Evolutionary conservation across 2,113 vertebrate genomes (phyloP).

Genomic region (Leptodactylus fuscus): DNA sequence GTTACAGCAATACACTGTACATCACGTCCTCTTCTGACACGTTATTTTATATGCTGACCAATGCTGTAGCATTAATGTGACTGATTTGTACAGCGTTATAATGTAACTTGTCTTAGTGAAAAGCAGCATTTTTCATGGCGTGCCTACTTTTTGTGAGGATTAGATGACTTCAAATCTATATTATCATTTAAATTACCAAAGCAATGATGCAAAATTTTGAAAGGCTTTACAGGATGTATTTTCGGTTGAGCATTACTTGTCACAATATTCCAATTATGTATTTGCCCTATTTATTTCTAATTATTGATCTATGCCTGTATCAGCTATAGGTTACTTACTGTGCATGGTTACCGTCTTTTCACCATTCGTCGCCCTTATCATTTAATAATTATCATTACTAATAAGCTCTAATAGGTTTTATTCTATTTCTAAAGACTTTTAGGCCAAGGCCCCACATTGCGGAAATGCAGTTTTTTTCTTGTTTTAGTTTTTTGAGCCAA

Average conservation of each 20-base stretch:
- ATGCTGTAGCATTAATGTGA: slow-evolving; percentile 64
- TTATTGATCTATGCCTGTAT: not conserved
- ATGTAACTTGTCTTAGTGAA: slow-evolving; percentile 21
- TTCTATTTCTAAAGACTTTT: too few relatives aligned
- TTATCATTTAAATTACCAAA: not conserved
- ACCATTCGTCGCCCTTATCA: too few relatives aligned
- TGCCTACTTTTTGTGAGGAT: slow-evolving; percentile 20
- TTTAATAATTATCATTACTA: too few relatives aligned
- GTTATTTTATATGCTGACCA: slow-evolving; percentile 77
- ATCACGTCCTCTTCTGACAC: slow-evolving; percentile 70
- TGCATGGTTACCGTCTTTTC: too few relatives aligned
- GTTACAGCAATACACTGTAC: slow-evolving; percentile 76
- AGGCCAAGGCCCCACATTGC: too few relatives aligned
- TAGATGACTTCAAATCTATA: slow-evolving; percentile 14
- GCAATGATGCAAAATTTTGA: not conserved
- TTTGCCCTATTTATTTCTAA: not conserved
- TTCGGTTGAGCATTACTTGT: not conserved
- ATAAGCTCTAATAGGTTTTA: too few relatives aligned
- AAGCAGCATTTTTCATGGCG: slow-evolving; percentile 9
- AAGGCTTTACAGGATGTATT: not conserved
- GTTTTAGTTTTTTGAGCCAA: too few relatives aligned
- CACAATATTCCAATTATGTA: not conserved
- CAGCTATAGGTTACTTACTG: not conserved
- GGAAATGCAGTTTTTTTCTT: too few relatives aligned
- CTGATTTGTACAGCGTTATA: slow-evolving; percentile 65